Evolutionary conservation across 2,888 invertebrate species (phyloP), one percentile per base, ranked within the genome.

Genomic region (Noctua pronuba): DNA sequence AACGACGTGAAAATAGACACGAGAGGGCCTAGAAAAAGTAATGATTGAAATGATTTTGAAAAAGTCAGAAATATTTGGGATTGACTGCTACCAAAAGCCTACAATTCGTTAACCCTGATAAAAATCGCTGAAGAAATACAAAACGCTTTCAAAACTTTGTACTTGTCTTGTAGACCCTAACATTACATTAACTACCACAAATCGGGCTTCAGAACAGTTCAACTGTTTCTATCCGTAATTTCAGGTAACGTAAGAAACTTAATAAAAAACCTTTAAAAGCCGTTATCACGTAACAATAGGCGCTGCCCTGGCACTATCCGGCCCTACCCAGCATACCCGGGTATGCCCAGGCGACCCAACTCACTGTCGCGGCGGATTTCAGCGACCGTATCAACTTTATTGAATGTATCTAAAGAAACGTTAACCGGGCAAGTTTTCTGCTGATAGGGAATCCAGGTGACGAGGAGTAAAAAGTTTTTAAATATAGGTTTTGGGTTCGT

Each of bases 351-450:
- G 52, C 18, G 41, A 80, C 80, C 80, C 81, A 44, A 65, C 80
- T 80, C 80, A 80, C 75, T 80, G 80, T 80, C 80, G 68, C 68
- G 11, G 21, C 10, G 79, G 80, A 79, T 79, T 79, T 80, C 67
- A 75, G 55, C 68, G 21, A 75, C 75, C 68, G 80, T 80, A 80
- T 80, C 80, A 80, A 75, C 24, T 80, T 73, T 80, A 80, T 80
- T 80, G 64, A 80, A 75, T 80, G 80, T 80, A 28, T 68, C 66
- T 60, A 31, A 60, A 73, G 58, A 60, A 66, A 52, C 35, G 73
- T 38, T 44, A 60, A 49, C 35, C 60, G 44, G 35, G 5, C n/a
- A 80, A 79, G 80, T 80, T 73, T 44, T 60, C 28, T n/a, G 66
- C 66, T 73, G 66, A 73, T 73, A 73, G 11, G 31, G 49, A 66